Evolutionary conservation across 2,797 vertebrate species (phyloP), one percentile per base, ranked within the genome.

Genomic region (Tarsius wallacei): DNA sequence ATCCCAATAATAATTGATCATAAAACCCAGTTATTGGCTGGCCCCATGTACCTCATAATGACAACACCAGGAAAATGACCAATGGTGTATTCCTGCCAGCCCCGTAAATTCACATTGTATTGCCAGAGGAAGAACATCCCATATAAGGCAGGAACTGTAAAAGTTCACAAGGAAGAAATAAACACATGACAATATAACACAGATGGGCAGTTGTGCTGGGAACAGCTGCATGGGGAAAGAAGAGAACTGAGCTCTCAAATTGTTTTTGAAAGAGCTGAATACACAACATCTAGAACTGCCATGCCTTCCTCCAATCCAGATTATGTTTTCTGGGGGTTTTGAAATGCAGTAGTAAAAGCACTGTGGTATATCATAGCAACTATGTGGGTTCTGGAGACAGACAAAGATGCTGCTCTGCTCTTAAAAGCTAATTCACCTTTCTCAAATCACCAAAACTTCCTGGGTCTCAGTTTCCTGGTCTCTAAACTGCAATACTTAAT

Each of bases 11-110:
- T 53, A 94, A 89, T 1, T 94, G 82, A 94, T 96, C 78, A 89
- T 94, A 97, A 98, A 98, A 80, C 3, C 96, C 63, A 95, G 13
- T 74, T 59, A 19, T 93, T 94, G 91, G 71, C 95, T 63, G 83
- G 66, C 57, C 78, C 77, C 53, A 26, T 57, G 16, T 7, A 83
- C 51, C 83, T 66, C 53, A 61, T 95, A 17, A n/a, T 93, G 63
- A 87, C 59, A 96, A 22, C 17, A 55, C 66, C 2, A 57, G 78
- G 88, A n/a, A 96, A 77, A 71, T 19, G 76, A 91, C 51, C 86
- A 97, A 63, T 2, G 11, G 28, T 1, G 7, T 19, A 8, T 53
- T 55, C 51, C 47, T 70, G 91, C 81, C 96, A 94, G 53, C 57
- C 49, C 33, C 61, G 57, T 95, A 94, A 95, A 36, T 84, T 26